Base-by-base conservation (phyloP, 2,113 vertebrate species). In the Clupea harengus region DNA sequence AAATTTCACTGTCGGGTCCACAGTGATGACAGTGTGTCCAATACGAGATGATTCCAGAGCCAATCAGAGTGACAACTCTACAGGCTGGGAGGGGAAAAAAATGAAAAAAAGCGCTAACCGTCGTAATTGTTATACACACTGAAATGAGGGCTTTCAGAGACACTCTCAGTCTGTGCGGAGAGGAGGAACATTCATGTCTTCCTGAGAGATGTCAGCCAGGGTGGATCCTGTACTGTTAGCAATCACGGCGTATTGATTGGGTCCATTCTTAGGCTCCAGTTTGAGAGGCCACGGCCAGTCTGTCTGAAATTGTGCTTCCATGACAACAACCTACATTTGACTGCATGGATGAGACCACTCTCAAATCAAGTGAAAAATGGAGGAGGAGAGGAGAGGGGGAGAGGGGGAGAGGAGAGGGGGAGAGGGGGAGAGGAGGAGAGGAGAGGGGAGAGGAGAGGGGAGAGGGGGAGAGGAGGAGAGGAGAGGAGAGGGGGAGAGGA, bases 1-100 rank as follows among this genome's bases (percentile, higher is more conserved):
- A 52, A 91, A 91, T 91, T 90, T 87, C 82, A 90, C 85, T 15
- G 25, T 32, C 11, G 28, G 32, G 28, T 15, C 13, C 11, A 17
- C 15, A 10, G 4, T 78, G 28, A 78, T 5, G 72, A 32, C 72
- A 44, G 28, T 44, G 32, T 78, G 67, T 39, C 72, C 72, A 39
- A 32, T 5, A 78, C 10, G 13, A 11, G 72, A 44, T 78, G 72
- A 78, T 78, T 78, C 28, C 9, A 32, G 72, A 39, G 10, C 11
- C 72, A 78, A 39, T 39, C 72, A 78, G 11, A 0, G 72, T 78
- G 28, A 39, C 13, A 25, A 28, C 64, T 67, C 64, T 28, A 10
- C 11, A 67, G 64, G 64, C 6, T 8, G 22, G 1, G 6, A 54
- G 46, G 13, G 47, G 2, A 49, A 39, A 39, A 39, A 39, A 39